phyloP scores from a whole-genome alignment of 2,797 vertebrate genomes.

The Cichlasoma orientale region DNA sequence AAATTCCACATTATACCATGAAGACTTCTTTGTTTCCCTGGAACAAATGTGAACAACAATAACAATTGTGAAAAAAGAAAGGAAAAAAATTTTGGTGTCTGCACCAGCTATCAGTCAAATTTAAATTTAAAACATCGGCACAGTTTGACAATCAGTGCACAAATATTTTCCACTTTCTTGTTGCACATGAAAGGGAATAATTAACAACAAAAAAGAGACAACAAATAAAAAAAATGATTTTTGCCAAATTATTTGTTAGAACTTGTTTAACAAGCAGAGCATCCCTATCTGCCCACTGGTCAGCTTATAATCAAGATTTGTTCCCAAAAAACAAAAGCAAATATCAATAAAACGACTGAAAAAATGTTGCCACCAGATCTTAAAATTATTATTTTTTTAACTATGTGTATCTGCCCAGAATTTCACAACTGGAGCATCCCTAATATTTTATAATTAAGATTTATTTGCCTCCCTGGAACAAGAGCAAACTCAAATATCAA shows the following conservation, averaged over 20 bases:
- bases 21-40: accelerated
- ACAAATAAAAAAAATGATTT: too few relatives aligned
- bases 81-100: not conserved
- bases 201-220: not conserved
- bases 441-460: not conserved
- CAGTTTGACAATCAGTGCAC: not conserved
- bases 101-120: not conserved
- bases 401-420: not conserved
- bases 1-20: accelerated
- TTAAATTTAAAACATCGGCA: too few relatives aligned
- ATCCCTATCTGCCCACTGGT: too few relatives aligned
- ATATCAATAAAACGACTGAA: accelerated
- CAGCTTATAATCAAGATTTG: not conserved
- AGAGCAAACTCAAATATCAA: not conserved
- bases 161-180: not conserved
- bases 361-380: not conserved
- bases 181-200: not conserved
- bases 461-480: not conserved
- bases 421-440: not conserved
- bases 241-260: not conserved
- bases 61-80: not conserved
- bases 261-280: not conserved
- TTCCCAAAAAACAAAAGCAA: not conserved
- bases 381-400: not conserved
- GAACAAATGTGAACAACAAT: not conserved